A percentile compares a stretch with the other conserved stretches of the same genome.
Evolutionary conservation across 2,797 vertebrate genomes (phyloP).

Genomic region (Myotis daubentonii): DNA sequence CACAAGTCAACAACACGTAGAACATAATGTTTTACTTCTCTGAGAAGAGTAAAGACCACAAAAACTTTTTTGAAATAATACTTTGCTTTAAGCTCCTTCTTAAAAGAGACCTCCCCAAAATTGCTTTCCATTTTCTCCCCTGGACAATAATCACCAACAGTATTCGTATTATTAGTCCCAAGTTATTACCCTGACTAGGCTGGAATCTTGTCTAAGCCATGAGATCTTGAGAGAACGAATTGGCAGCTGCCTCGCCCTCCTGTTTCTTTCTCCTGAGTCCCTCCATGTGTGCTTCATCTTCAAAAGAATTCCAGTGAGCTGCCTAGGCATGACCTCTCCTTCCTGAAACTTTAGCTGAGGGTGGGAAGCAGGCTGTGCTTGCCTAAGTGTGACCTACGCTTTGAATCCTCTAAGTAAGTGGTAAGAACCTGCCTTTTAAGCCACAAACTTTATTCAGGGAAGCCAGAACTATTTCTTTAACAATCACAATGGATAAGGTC

Average conservation of each 20-base stretch:
- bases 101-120: background rate
- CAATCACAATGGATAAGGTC: background rate
- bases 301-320: slow-evolving; percentile 68
- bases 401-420: slow-evolving; percentile 25
- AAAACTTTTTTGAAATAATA: background rate
- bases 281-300: slow-evolving; percentile 13
- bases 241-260: background rate
- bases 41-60: background rate
- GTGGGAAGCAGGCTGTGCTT: slow-evolving; percentile 27
- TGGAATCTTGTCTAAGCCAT: slow-evolving; percentile 5
- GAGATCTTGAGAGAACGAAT: background rate
- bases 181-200: background rate
- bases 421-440: background rate
- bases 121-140: background rate
- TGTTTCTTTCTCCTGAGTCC: background rate
- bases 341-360: slow-evolving; percentile 32
- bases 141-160: background rate
- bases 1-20: background rate
- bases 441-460: background rate
- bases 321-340: slow-evolving; percentile 45
- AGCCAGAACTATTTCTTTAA: background rate
- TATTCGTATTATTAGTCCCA: background rate
- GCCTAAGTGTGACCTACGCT: slow-evolving; percentile 39
- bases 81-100: slow-evolving; percentile 45
- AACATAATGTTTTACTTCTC: slow-evolving; percentile 49